Conservation (phyloP, 2,888 invertebrate species). For the Lasioglossum calceatum region DNA sequence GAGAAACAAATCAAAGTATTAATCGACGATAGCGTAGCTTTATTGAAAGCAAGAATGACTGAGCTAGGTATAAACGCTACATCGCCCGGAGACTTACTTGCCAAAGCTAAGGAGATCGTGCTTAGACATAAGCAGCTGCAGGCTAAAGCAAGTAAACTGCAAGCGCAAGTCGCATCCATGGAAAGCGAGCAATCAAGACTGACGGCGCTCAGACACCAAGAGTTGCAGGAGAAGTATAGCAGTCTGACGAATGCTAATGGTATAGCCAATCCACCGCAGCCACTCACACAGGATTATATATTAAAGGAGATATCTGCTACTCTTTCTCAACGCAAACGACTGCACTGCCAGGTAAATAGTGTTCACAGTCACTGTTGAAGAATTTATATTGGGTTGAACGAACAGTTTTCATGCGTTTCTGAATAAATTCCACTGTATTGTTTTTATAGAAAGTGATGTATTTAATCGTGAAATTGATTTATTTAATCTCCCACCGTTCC, state of each 20-base stretch:
- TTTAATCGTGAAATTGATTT: too few relatives aligned
- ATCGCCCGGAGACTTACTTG: conserved; percentile 93
- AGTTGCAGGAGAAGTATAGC: conserved; percentile 90
- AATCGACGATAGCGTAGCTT: conserved; percentile 95
- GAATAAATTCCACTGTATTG: too few relatives aligned
- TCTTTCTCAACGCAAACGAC: conserved; percentile 92
- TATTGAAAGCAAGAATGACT: conserved; percentile 95
- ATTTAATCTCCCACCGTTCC: too few relatives aligned
- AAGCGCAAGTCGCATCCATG: conserved; percentile 90
- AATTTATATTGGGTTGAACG: too few relatives aligned
- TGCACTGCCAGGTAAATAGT: conserved; percentile 90
- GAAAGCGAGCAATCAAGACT: conserved; percentile 92
- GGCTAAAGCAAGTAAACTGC: conserved; percentile 93
- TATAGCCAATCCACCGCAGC: conserved; percentile 87
- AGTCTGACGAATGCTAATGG: conserved; percentile 86
- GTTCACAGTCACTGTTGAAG: not conserved
- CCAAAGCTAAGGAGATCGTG: conserved; percentile 96
- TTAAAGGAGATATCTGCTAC: conserved; percentile 95
- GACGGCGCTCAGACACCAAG: conserved; percentile 90
- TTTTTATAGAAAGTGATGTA: too few relatives aligned
- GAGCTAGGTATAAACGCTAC: conserved; percentile 96
- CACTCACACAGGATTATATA: conserved; percentile 92
- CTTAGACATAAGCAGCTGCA: conserved; percentile 96
- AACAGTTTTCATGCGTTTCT: not conserved
- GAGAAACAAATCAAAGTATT: conserved; percentile 97